phyloP scores from a whole-genome alignment of 2,888 invertebrate species.

The Pelosia muscerda region DNA sequence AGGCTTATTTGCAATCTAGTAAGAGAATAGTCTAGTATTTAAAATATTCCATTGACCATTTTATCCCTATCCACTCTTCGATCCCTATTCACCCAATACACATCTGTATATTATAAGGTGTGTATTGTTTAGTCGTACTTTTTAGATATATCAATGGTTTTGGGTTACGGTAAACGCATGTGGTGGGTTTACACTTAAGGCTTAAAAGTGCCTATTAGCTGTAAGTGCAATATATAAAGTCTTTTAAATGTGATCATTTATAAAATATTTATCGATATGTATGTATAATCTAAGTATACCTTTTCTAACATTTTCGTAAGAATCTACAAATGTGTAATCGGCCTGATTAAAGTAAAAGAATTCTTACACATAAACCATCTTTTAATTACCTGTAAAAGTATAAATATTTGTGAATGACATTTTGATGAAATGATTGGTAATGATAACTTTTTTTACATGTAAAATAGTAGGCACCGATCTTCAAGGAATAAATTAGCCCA shows the following conservation, averaged over 20 bases:
- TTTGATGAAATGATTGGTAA: background rate
- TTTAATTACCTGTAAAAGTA: constrained; percentile 22
- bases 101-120: no score
- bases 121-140: constrained; percentile 36
- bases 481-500: no score
- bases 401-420: background rate
- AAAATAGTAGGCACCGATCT: no score
- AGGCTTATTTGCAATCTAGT: no score
- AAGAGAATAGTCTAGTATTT: no score
- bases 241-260: constrained; percentile 82
- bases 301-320: constrained; percentile 77
- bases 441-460: no score
- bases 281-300: constrained; percentile 69
- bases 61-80: no score
- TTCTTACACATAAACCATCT: constrained; percentile 36
- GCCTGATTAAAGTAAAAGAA: constrained; percentile 61
- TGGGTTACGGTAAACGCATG: constrained; percentile 80
- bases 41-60: no score
- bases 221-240: constrained; percentile 75
- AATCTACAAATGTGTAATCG: constrained; percentile 74
- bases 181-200: constrained; percentile 83
- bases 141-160: constrained; percentile 61
- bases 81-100: no score
- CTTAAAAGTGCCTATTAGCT: constrained; percentile 72
- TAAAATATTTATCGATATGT: constrained; percentile 75